Percentiles rank a stretch among this genome's conserved stretches.
Evolutionary conservation across 2,797 vertebrate species (phyloP).

Genomic region (Myiotriccus ornatus): DNA sequence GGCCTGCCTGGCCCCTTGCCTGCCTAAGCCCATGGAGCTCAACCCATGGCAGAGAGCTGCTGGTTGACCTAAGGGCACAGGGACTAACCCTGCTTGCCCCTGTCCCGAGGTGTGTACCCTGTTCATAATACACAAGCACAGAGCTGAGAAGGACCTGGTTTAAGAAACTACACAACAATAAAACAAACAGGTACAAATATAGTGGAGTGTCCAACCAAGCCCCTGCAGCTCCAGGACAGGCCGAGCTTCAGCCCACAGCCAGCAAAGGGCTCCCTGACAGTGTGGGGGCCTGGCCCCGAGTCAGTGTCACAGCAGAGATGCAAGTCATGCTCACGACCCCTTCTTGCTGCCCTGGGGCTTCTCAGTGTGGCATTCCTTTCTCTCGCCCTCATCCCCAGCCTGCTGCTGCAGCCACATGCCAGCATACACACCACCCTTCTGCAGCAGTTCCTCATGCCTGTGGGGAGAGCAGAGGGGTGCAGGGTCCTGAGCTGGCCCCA

Average conservation of each 20-base stretch:
- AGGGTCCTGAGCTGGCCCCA: not conserved
- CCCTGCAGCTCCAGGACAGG: not conserved
- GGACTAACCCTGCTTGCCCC: not conserved
- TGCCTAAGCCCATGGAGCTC: conserved; percentile 74
- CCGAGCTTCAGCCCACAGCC: accelerated
- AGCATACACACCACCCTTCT: conserved; percentile 84
- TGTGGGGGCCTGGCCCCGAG: accelerated
- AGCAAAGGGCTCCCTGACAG: not conserved
- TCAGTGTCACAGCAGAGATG: not conserved
- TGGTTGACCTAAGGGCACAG: not conserved
- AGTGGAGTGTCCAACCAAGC: conserved; percentile 44
- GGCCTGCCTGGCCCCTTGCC: not conserved
- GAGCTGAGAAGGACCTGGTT: conserved; percentile 40
- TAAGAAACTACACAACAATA: conserved; percentile 43
- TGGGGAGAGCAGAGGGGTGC: not conserved
- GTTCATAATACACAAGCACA: not conserved
- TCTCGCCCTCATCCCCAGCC: conserved; percentile 71
- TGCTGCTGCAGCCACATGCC: conserved; percentile 92
- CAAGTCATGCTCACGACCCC: not conserved
- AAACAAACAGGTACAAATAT: not conserved
- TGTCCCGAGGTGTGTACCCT: accelerated
- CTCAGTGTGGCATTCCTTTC: conserved; percentile 80
- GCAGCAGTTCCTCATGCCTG: conserved; percentile 89
- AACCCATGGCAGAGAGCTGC: conserved; percentile 74
- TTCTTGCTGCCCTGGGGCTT: conserved; percentile 70